phyloP scores from a whole-genome alignment of 1,140 invertebrate species.

The Nixonia krombeini region DNA sequence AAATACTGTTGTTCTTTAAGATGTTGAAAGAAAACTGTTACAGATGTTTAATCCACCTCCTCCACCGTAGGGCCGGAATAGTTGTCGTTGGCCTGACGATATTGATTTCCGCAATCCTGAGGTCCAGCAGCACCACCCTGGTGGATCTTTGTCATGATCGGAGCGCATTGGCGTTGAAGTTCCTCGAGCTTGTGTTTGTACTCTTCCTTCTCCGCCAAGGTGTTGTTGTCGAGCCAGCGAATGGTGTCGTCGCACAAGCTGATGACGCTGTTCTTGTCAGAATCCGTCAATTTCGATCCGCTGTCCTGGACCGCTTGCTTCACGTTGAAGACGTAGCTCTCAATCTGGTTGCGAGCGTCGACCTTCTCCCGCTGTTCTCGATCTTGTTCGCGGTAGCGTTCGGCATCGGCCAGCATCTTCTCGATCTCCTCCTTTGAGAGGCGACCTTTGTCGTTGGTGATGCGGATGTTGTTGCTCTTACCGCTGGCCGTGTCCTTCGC shows the following conservation, averaged over 20 bases:
- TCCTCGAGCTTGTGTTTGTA: slow-evolving; percentile 83
- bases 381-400: slow-evolving; percentile 75
- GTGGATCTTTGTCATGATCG: slow-evolving; percentile 85
- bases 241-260: slow-evolving; percentile 68
- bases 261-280: slow-evolving; percentile 57
- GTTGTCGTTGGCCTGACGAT: slow-evolving; percentile 26
- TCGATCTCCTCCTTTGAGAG: slow-evolving; percentile 74
- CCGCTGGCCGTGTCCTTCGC: slow-evolving; percentile 72
- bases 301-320: slow-evolving; percentile 72
- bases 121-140: slow-evolving; percentile 64
- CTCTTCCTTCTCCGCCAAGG: slow-evolving; percentile 83
- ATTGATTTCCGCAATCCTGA: slow-evolving; percentile 42
- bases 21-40: no score
- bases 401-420: slow-evolving; percentile 79
- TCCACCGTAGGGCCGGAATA: slow-evolving; percentile 74
- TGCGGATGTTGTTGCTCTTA: slow-evolving; percentile 72
- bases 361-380: slow-evolving; percentile 74
- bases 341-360: slow-evolving; percentile 77
- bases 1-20: no score
- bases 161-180: slow-evolving; percentile 79
- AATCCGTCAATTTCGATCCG: slow-evolving; percentile 54
- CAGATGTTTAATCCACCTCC: slow-evolving; percentile 76
- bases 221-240: slow-evolving; percentile 76
- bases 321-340: slow-evolving; percentile 81
- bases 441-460: slow-evolving; percentile 75